Evolutionary conservation across 2,113 vertebrate genomes (phyloP).

Genomic region (Casuarius casuarius): DNA sequence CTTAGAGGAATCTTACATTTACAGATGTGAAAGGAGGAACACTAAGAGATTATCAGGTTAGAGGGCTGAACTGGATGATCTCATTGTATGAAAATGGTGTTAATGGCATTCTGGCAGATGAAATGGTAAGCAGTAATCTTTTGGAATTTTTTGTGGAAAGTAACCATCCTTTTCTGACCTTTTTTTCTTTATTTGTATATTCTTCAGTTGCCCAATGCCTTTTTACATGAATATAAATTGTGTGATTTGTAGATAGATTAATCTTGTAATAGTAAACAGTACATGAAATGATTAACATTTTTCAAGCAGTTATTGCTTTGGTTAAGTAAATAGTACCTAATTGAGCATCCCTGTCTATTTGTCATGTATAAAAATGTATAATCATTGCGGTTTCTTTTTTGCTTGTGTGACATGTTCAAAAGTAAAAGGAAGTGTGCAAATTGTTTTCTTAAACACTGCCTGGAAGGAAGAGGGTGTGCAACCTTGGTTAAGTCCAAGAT

Average conservation of each 20-base stretch:
- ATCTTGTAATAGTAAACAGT: neutral
- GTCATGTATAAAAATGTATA: neutral
- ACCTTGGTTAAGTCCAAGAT: neutral
- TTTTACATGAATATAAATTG: neutral
- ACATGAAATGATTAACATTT: neutral
- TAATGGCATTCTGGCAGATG: conserved; percentile 92
- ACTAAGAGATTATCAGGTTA: conserved; percentile 89
- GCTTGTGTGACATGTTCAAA: neutral
- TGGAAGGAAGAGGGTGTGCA: neutral
- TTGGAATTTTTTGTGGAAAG: neutral
- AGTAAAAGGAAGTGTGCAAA: neutral
- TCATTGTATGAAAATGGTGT: conserved; percentile 92
- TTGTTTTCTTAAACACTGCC: neutral
- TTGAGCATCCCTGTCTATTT: neutral
- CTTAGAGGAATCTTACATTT: conserved; percentile 59
- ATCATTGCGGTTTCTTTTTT: neutral
- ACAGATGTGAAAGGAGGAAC: conserved; percentile 89
- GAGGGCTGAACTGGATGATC: conserved; percentile 93
- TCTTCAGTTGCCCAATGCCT: neutral
- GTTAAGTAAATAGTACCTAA: neutral
- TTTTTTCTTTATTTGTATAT: neutral
- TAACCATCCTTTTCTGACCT: neutral
- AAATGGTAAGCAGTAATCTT: conserved; percentile 84
- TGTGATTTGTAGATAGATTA: neutral
- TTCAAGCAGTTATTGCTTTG: neutral